Conservation (phyloP, 2,113 vertebrate genomes). For the Leuciscus idus region DNA sequence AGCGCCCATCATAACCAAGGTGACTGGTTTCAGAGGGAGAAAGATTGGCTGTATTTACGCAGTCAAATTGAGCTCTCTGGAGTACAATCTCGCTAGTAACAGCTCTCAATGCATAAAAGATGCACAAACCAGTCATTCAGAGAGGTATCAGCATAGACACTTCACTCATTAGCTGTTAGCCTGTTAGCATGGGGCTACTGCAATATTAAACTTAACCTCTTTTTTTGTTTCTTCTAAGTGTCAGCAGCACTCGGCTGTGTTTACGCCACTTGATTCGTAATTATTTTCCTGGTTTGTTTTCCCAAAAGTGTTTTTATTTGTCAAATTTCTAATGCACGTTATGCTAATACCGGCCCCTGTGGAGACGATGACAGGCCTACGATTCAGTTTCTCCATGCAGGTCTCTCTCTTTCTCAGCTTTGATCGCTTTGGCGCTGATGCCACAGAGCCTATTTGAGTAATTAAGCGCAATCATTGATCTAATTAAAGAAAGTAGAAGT, state of each 20-base stretch:
- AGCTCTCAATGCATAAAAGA: neutral
- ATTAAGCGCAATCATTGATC: conserved; percentile 55
- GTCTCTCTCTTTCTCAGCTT: conserved; percentile 29
- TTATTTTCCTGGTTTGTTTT: conserved; percentile 27
- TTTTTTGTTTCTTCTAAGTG: neutral
- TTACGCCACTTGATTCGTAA: conserved; percentile 19
- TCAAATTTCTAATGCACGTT: conserved; percentile 23
- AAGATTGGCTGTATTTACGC: neutral
- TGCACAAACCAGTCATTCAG: conserved; percentile 13
- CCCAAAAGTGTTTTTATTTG: conserved; percentile 28
- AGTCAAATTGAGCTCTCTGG: neutral
- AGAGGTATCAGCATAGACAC: neutral
- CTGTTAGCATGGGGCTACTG: neutral
- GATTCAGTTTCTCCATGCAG: conserved; percentile 25
- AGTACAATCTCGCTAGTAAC: neutral
- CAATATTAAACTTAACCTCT: neutral
- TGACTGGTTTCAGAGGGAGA: conserved; percentile 32
- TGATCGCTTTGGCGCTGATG: conserved; percentile 35
- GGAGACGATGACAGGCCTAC: conserved; percentile 9
- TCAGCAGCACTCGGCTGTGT: neutral
- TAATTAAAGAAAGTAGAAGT: conserved; percentile 52
- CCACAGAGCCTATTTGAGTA: conserved; percentile 44
- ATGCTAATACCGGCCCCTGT: conserved; percentile 27
- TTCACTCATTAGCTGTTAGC: neutral
- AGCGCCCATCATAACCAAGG: conserved; percentile 52